Evolutionary conservation across 2,797 vertebrate genomes (phyloP), one percentile per base, ranked within the genome.

Genomic region (Ceyx erithaca): DNA sequence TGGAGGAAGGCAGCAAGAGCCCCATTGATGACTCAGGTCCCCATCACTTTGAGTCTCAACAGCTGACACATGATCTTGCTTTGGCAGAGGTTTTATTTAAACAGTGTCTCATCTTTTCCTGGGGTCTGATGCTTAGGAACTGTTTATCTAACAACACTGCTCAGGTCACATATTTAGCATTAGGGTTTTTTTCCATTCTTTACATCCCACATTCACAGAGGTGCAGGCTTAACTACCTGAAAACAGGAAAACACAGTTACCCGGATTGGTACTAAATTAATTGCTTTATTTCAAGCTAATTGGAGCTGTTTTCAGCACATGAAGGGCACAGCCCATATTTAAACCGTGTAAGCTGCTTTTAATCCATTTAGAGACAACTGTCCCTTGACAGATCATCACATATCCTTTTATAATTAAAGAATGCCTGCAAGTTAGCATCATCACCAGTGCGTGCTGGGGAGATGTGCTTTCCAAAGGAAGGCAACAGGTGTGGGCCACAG

Each of bases 301-400:
- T 68, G 55, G 37, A 83, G 75, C 72, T 89, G 80, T 89, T 80
- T 92, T 75, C 72, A 73, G 80, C 22, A n/a, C 22, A 51, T 30
- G 51, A 89, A 85, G 18, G 49, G 46, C 70, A 88, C 16, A 79
- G 55, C 20, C 63, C 77, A 57, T 59, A 86, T 87, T 92, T 79
- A 95, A 91, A 80, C 62, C 45, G 45, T 30, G 17, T 89, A 96
- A 96, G 52, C 92, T 93, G 59, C 72, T 85, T 95, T 75, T 94
- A 96, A 96, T 94, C 90, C 78, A 78, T 95, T 94, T 93, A 80
- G 94, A 94, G 88, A 95, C 91, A 95, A 93, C 92, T 87, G 87
- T 91, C 87, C 57, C 12, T 81, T 89, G 85, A 90, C 72, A 96
- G 89, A 94, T 90, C 71, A 67, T 79, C 89, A 89, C 84, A 37